These are phyloP conservation scores for Empidonax traillii DNA, from an alignment of 2,113 vertebrate species.

Conservation along the genomic window DNA sequence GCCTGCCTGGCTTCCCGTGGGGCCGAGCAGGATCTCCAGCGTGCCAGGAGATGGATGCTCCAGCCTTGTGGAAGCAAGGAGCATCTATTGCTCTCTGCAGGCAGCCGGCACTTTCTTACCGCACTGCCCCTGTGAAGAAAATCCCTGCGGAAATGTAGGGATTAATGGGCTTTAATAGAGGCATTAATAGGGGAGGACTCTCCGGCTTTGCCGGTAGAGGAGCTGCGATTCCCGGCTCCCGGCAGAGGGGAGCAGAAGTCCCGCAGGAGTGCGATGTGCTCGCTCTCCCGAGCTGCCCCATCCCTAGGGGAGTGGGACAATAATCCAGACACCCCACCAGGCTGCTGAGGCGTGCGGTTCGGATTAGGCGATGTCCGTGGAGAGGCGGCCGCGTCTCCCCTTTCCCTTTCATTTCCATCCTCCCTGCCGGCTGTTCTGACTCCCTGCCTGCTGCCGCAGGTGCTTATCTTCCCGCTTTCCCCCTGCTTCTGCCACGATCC, in stretches of 20 bases:
- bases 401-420: neutral
- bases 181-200: constrained; percentile 21
- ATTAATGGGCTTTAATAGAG: constrained; percentile 41
- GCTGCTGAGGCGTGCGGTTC: neutral
- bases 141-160: constrained; percentile 26
- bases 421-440: neutral
- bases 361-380: neutral
- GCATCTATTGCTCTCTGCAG: neutral
- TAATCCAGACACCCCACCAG: neutral
- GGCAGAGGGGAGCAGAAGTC: neutral
- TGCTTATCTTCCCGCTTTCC: neutral
- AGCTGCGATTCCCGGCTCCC: neutral
- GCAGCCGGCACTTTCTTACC: neutral
- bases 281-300: neutral
- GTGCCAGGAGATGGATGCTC: neutral
- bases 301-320: neutral
- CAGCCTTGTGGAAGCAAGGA: neutral
- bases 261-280: fast-evolving
- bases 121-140: neutral
- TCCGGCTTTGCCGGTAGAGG: neutral
- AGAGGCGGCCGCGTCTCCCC: fast-evolving
- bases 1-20: neutral
- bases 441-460: neutral
- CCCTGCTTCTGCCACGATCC: fast-evolving
- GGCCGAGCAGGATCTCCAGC: neutral